Evolutionary conservation across 1,140 invertebrate genomes (phyloP).

Genomic region (Halyomorpha halys): DNA sequence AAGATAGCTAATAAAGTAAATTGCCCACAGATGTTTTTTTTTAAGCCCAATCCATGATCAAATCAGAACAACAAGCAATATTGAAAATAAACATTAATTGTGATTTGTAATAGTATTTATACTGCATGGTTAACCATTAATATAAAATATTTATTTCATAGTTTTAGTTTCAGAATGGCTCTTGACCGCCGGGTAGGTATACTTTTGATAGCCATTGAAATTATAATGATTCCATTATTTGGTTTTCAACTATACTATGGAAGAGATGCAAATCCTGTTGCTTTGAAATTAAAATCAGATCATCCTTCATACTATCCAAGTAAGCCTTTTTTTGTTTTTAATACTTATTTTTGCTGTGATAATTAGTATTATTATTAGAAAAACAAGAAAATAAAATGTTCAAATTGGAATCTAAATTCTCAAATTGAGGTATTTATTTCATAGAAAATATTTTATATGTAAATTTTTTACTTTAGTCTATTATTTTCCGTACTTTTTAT

Average conservation of each 20-base stretch:
- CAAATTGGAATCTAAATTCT: not conserved
- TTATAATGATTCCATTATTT: constrained; percentile 8
- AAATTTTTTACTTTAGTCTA: too few relatives aligned
- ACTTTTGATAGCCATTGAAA: constrained; percentile 9
- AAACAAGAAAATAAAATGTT: not conserved
- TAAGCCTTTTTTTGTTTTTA: constrained; percentile 11
- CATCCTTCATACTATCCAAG: constrained; percentile 11
- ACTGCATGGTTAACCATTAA: too few relatives aligned
- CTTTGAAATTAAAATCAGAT: not conserved
- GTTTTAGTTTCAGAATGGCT: too few relatives aligned
- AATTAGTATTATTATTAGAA: not conserved
- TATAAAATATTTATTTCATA: too few relatives aligned
- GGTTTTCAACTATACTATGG: constrained; percentile 9
- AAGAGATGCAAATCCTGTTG: constrained; percentile 1
- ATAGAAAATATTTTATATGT: too few relatives aligned
- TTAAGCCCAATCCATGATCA: too few relatives aligned
- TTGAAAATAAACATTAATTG: too few relatives aligned
- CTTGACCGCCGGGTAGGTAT: constrained; percentile 3
- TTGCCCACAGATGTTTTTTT: too few relatives aligned
- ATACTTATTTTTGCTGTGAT: not conserved
- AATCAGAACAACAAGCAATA: too few relatives aligned
- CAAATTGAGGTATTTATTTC: not conserved
- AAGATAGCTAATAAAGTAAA: too few relatives aligned
- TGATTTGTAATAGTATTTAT: too few relatives aligned
- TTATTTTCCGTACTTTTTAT: too few relatives aligned